phyloP scores from a whole-genome alignment of 2,113 vertebrate species.

The Phoxinus phoxinus region DNA sequence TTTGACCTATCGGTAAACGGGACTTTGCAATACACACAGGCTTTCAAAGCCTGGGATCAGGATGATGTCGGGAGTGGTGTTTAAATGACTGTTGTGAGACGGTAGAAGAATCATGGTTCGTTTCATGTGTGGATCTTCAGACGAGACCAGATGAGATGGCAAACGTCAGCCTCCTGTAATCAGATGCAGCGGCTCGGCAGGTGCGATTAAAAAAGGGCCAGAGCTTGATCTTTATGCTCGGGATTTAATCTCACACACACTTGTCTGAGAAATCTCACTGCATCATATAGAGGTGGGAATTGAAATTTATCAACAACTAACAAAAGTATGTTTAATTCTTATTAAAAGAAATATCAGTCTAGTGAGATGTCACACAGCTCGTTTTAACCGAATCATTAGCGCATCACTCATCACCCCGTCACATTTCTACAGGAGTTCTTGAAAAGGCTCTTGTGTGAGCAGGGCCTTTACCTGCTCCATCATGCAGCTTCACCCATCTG shows the following conservation, averaged over 20 bases:
- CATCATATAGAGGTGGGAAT: not conserved
- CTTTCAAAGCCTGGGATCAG: conserved; percentile 47
- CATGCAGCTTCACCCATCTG: conserved; percentile 19
- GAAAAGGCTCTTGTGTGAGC: conserved; percentile 22
- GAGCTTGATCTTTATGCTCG: conserved; percentile 21
- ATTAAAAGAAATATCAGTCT: not conserved
- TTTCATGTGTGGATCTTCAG: conserved; percentile 52
- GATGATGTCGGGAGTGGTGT: conserved; percentile 53
- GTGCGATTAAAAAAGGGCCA: conserved; percentile 41
- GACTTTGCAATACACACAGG: conserved; percentile 14
- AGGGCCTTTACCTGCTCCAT: conserved; percentile 18
- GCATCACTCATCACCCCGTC: conserved; percentile 29
- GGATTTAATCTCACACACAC: not conserved
- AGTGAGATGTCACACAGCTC: not conserved
- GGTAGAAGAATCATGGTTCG: conserved; percentile 35
- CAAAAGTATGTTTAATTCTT: not conserved
- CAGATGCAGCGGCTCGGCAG: conserved; percentile 47
- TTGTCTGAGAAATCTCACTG: not conserved
- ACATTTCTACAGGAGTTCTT: conserved; percentile 25
- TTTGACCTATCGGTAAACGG: conserved; percentile 17
- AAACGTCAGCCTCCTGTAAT: conserved; percentile 51
- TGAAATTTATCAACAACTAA: not conserved
- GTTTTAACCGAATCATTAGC: not conserved
- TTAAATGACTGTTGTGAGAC: conserved; percentile 60
- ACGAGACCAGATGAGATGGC: conserved; percentile 37